Conservation (phyloP, 1,140 invertebrate genomes). For the Solen grandis region DNA sequence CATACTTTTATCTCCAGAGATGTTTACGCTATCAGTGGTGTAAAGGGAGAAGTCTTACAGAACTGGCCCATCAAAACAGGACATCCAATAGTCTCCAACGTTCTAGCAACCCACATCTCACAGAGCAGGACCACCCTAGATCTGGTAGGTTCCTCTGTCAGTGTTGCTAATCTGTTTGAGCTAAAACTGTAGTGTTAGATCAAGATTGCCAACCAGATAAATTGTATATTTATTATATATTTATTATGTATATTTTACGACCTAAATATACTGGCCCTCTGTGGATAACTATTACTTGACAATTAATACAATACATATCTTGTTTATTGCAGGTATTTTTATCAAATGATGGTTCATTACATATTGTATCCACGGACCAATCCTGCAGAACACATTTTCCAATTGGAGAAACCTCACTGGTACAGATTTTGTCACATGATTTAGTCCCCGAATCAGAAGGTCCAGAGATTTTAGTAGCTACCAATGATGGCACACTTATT, state of each 20-base stretch:
- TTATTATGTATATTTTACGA: too few species aligned
- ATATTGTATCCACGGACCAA: conserved; percentile 72
- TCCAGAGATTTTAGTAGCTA: conserved; percentile 74
- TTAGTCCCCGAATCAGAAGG: conserved; percentile 66
- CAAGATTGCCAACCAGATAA: too few species aligned
- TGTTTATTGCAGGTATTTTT: conserved; percentile 68
- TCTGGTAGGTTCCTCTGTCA: conserved; percentile 59
- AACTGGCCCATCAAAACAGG: conserved; percentile 72
- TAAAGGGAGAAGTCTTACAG: conserved; percentile 64
- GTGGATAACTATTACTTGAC: too few species aligned
- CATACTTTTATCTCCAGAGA: too few species aligned
- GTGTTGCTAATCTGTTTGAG: background rate
- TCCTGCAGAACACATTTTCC: conserved; percentile 67
- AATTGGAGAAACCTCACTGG: conserved; percentile 75
- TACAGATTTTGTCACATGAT: conserved; percentile 74
- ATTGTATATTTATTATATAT: too few species aligned
- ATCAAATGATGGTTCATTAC: conserved; percentile 72
- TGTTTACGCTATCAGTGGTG: conserved; percentile 73
- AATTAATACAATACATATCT: too few species aligned
- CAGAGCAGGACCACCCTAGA: conserved; percentile 56
- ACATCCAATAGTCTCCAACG: conserved; percentile 65
- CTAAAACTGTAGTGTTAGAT: too few species aligned
- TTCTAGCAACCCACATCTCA: conserved; percentile 68
- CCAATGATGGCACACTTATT: conserved; percentile 76
- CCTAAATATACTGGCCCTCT: too few species aligned